These are phyloP conservation scores for Himalopsyche japonica DNA, from an alignment of 2,888 invertebrate species.

Conservation along the genomic window DNA sequence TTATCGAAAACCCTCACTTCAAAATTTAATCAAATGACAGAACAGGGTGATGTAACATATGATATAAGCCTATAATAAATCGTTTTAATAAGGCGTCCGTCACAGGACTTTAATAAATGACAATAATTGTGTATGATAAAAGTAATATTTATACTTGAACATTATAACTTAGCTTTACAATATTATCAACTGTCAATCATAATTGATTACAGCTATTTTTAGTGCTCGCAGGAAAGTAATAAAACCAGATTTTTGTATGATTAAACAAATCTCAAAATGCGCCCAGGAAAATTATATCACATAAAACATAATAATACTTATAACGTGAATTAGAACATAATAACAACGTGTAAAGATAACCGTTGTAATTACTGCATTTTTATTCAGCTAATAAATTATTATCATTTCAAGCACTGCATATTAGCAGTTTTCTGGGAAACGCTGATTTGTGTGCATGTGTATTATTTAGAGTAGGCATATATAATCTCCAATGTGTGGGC, in stretches of 20 bases:
- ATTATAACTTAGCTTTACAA: background rate
- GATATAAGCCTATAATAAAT: too few species aligned
- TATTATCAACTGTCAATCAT: background rate
- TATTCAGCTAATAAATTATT: background rate
- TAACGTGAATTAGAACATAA: background rate
- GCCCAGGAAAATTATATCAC: background rate
- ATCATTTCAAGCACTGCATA: background rate
- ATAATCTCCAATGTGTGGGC: background rate
- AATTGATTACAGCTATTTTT: background rate
- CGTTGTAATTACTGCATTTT: background rate
- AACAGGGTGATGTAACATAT: too few species aligned
- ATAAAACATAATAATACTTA: background rate
- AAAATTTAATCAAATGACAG: too few species aligned
- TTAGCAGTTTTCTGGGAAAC: background rate
- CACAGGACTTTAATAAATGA: too few species aligned
- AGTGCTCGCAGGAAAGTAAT: background rate
- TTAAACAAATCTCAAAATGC: background rate
- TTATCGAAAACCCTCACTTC: too few species aligned
- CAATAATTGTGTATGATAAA: background rate
- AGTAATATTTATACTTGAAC: background rate
- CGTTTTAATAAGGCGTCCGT: too few species aligned
- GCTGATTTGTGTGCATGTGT: background rate
- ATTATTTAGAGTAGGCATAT: background rate
- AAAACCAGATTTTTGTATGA: background rate
- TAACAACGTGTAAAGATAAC: background rate